Base-by-base conservation (phyloP, 2,113 vertebrate species). In the Cyprinus carpio region DNA sequence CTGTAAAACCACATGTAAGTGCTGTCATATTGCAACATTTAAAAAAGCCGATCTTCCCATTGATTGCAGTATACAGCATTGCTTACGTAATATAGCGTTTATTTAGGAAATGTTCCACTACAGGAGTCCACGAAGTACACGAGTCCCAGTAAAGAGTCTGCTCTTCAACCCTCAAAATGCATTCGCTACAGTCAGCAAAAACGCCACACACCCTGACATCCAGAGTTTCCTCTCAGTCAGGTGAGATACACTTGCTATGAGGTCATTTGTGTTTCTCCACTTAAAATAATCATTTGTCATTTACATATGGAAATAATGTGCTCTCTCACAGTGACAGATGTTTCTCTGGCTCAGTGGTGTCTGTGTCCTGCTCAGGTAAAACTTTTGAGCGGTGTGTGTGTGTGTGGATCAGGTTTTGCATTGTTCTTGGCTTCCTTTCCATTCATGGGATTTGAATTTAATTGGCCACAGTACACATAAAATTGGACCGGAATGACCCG, bases 351-450 rank as follows among this genome's bases (percentile, higher is more conserved):
- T 87, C 64, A 0, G 89, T 89, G 29, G 79, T 89, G 11, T 80
- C 89, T 9, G 72, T 90, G 31, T 90, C 88, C 6, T 90, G 89
- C 77, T 90, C 89, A 56, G 89, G 89, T 90, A 81, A 67, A 8
- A 3, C 10, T 67, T 5, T 31, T 31, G 56, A 58, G 20, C 4
- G 4, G 34, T 37, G 34, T 37, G 40, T 43, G 11, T 49, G 15
- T 65, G 25, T 67, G 15, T 67, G 29, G 65, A 18, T 18, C 65
- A 69, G 65, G 65, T 34, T 34, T 18, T 20, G 29, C 16, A 0
- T 18, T 9, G 65, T 8, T 18, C 31, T 67, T 31, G 6, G 34
- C 18, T 71, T 3, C 29, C 6, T 69, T 40, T 40, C 0, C 10
- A 71, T 40, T 40, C 27, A 18, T 79, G 12, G 79, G 12, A 23